phyloP scores from a whole-genome alignment of 2,797 vertebrate genomes.

The Pygocentrus nattereri region DNA sequence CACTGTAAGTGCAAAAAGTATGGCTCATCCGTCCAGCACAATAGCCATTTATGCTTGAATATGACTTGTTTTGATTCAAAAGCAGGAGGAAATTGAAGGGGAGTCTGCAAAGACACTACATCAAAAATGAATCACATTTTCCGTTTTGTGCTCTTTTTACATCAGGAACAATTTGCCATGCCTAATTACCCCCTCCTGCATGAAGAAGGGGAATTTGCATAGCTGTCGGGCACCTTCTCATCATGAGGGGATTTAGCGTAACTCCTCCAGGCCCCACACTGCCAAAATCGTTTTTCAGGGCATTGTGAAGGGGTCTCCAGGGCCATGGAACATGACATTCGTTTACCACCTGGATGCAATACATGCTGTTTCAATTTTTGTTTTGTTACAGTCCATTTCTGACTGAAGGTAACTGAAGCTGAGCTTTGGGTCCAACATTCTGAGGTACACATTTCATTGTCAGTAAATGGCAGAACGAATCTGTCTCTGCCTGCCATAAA shows the following conservation, averaged over 20 bases:
- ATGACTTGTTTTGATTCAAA: conserved; percentile 37
- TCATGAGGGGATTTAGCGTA: conserved; percentile 45
- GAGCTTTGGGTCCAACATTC: neutral
- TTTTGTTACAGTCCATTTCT: conserved; percentile 36
- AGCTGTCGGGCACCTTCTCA: conserved; percentile 56
- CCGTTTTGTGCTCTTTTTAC: conserved; percentile 47
- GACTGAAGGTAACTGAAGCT: neutral
- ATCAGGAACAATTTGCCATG: conserved; percentile 46
- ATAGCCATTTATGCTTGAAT: neutral
- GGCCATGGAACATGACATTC: conserved; percentile 51
- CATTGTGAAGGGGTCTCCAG: conserved; percentile 43
- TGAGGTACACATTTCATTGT: neutral
- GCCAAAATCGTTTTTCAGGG: conserved; percentile 52
- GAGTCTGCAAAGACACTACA: conserved; percentile 24
- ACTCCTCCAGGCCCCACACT: conserved; percentile 32
- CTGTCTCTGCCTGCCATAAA: neutral
- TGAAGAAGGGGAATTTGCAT: conserved; percentile 63
- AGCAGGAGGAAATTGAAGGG: conserved; percentile 31
- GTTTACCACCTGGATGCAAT: conserved; percentile 55
- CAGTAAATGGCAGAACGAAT: neutral
- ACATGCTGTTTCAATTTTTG: conserved; percentile 53
- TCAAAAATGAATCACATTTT: conserved; percentile 40
- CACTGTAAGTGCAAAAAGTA: neutral
- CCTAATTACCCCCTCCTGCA: conserved; percentile 58
- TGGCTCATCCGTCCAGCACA: neutral